Percentiles rank a stretch among this genome's conserved stretches.
Conservation (phyloP, 1,140 invertebrate species). For the Gonatopus flavifemur region DNA sequence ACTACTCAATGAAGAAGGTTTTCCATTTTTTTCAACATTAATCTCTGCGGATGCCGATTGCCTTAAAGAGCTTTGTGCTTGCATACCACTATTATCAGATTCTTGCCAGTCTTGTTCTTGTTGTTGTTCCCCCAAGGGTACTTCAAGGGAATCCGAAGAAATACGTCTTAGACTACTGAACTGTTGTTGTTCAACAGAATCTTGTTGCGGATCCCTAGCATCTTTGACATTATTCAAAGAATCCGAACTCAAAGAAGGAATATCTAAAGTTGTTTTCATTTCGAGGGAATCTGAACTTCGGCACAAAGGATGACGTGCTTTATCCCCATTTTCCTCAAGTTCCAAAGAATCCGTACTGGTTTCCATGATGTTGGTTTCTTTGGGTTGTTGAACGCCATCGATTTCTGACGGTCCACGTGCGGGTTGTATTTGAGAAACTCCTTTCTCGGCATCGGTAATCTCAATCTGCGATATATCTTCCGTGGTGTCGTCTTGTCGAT, state of each 20-base stretch:
- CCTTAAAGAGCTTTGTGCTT: slow-evolving; percentile 23
- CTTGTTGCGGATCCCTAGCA: slow-evolving; percentile 34
- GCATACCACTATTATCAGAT: slow-evolving; percentile 10
- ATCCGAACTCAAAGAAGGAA: slow-evolving; percentile 53
- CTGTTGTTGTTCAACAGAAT: slow-evolving; percentile 28
- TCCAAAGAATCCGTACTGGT: slow-evolving; percentile 68
- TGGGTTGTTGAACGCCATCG: neutral
- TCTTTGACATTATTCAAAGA: slow-evolving; percentile 52
- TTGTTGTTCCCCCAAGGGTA: slow-evolving; percentile 42
- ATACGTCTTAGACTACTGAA: slow-evolving; percentile 42
- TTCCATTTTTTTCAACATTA: slow-evolving; percentile 27
- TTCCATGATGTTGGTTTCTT: slow-evolving; percentile 56
- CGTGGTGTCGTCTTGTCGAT: slow-evolving; percentile 59
- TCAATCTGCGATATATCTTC: slow-evolving; percentile 56
- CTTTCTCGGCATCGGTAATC: slow-evolving; percentile 40
- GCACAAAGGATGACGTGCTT: slow-evolving; percentile 43
- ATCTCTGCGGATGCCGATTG: slow-evolving; percentile 18
- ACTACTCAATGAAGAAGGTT: slow-evolving; percentile 29
- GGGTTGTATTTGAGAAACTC: neutral
- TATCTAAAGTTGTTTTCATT: slow-evolving; percentile 52
- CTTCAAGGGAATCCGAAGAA: slow-evolving; percentile 53
- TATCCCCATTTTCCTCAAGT: slow-evolving; percentile 48
- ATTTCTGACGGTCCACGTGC: neutral
- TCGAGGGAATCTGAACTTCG: slow-evolving; percentile 55
- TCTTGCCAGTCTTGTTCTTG: slow-evolving; percentile 25